phyloP scores from a whole-genome alignment of 2,113 vertebrate genomes.

The Gadus chalcogrammus region DNA sequence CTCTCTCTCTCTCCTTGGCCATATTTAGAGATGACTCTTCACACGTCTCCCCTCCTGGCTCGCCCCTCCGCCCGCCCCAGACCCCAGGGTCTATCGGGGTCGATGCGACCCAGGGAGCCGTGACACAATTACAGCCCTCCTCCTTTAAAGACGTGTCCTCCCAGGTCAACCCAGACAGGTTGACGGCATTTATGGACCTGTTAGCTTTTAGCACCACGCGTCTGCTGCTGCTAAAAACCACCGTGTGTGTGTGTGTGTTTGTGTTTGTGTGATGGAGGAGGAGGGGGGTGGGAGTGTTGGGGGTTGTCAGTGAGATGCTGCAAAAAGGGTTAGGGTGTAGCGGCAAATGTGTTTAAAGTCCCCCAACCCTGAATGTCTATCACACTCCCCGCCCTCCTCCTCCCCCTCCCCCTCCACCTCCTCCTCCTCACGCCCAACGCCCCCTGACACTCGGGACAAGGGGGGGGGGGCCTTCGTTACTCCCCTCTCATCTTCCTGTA shows the following conservation, averaged over 20 bases:
- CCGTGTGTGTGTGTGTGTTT: neutral
- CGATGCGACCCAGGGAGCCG: conserved; percentile 11
- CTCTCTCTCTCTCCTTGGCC: conserved; percentile 18
- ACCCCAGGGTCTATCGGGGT: neutral
- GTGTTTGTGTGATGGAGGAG: too few relatives aligned
- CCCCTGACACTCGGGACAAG: too few relatives aligned
- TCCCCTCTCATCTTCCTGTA: conserved; percentile 31
- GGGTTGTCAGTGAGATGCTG: conserved; percentile 53
- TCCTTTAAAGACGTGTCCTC: conserved; percentile 61
- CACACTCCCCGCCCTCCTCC: conserved; percentile 26
- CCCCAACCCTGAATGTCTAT: conserved; percentile 47
- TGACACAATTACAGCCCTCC: conserved; percentile 63
- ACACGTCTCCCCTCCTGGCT: conserved; percentile 41
- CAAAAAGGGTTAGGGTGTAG: conserved; percentile 70
- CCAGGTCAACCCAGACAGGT: conserved; percentile 10
- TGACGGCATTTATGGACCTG: conserved; percentile 22
- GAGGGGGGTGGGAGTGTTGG: too few relatives aligned
- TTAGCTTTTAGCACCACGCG: conserved; percentile 76
- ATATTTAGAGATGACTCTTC: conserved; percentile 67
- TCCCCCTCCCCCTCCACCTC: conserved; percentile 9
- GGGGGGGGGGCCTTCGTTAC: neutral
- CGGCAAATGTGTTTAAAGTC: conserved; percentile 43
- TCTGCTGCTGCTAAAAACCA: conserved; percentile 64
- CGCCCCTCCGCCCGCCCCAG: conserved; percentile 24
- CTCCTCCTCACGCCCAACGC: conserved; percentile 8